Evolutionary conservation across 2,888 invertebrate genomes (phyloP).

Genomic region (Meiosimyza decipiens): DNA sequence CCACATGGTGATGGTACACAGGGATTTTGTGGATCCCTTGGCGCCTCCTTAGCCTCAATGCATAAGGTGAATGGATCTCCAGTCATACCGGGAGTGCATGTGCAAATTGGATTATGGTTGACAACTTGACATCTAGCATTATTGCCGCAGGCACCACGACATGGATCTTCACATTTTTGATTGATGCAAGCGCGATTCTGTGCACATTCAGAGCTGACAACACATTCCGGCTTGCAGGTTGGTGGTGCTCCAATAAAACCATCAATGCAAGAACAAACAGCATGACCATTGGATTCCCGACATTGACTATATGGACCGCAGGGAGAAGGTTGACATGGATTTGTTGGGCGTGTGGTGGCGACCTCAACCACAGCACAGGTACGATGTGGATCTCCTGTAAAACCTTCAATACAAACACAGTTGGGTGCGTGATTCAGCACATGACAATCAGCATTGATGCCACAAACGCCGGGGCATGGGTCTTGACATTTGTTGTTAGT

Average conservation of each 20-base stretch:
- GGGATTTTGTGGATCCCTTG: conserved; percentile 71
- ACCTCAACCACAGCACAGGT: conserved; percentile 69
- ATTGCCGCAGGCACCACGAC: conserved; percentile 74
- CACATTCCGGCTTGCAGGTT: conserved; percentile 74
- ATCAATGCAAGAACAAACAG: conserved; percentile 73
- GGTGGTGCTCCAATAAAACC: conserved; percentile 76
- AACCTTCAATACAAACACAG: conserved; percentile 79
- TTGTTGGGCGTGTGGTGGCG: conserved; percentile 55
- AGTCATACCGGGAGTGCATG: conserved; percentile 72
- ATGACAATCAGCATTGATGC: conserved; percentile 80
- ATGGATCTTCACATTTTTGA: conserved; percentile 76
- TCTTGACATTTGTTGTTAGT: conserved; percentile 82
- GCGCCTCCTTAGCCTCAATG: conserved; percentile 65
- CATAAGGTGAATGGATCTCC: conserved; percentile 75
- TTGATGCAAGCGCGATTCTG: conserved; percentile 73
- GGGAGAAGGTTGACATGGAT: conserved; percentile 74
- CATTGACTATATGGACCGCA: conserved; percentile 77
- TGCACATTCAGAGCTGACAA: conserved; percentile 75
- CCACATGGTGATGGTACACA: conserved; percentile 87
- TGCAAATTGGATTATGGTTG: conserved; percentile 77
- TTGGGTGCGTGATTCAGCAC: conserved; percentile 81
- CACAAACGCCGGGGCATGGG: conserved; percentile 83
- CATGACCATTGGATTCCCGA: conserved; percentile 72
- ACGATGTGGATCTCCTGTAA: conserved; percentile 77
- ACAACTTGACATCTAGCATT: conserved; percentile 76